Conservation (phyloP, 2,888 invertebrate species). For the Dichetophora obliterata region DNA sequence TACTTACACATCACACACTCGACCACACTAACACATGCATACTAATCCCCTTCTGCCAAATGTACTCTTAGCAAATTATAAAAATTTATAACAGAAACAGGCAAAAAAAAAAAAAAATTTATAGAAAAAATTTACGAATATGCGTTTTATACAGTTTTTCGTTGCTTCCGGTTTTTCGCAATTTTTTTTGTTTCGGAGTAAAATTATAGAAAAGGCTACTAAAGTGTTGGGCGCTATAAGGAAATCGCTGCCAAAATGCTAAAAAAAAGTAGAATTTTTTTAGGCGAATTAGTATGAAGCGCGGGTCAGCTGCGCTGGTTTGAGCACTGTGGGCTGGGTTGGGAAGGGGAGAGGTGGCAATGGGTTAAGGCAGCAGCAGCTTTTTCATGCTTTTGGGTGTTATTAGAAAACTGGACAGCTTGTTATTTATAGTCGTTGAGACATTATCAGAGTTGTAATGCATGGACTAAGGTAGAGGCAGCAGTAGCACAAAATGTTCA, state of each 20-base stretch:
- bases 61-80: conserved; percentile 40
- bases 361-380: background rate
- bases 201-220: conserved; percentile 17
- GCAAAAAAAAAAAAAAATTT: background rate
- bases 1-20: background rate
- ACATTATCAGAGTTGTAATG: background rate
- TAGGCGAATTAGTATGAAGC: background rate
- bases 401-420: conserved; percentile 18
- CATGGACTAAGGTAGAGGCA: background rate
- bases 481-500: too few species aligned
- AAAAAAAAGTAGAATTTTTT: background rate
- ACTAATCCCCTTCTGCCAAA: conserved; percentile 32
- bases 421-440: background rate
- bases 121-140: background rate
- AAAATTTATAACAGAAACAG: conserved; percentile 29
- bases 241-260: background rate
- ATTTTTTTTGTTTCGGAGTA: background rate
- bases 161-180: background rate
- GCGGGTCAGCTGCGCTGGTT: background rate
- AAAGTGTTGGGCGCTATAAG: conserved; percentile 5
- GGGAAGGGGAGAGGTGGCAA: background rate
- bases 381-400: background rate
- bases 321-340: too few species aligned
- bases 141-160: conserved; percentile 13
- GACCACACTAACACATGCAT: conserved; percentile 16